phyloP scores from a whole-genome alignment of 2,113 vertebrate genomes.

The Salvelinus namaycush region DNA sequence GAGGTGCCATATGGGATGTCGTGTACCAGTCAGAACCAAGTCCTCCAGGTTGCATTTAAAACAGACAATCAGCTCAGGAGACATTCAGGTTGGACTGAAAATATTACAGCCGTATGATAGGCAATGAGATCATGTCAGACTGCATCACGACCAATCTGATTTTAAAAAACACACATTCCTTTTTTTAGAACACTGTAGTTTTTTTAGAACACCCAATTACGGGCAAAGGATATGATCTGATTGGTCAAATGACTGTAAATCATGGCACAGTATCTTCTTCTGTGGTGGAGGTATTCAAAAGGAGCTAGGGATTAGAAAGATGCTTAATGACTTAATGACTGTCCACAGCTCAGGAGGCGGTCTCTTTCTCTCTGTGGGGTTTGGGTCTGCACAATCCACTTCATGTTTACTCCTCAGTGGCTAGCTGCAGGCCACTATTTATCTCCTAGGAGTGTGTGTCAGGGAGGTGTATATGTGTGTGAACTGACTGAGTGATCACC shows the following conservation, averaged over 20 bases:
- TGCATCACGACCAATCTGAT: not conserved
- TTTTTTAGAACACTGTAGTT: too few species aligned
- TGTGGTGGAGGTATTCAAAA: conserved; percentile 15
- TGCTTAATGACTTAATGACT: conserved; percentile 50
- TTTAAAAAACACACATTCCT: too few species aligned
- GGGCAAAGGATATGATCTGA: too few species aligned
- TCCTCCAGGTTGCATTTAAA: conserved; percentile 10
- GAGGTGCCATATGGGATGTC: too few species aligned
- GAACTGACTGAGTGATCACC: too few species aligned
- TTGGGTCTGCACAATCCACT: conserved; percentile 28
- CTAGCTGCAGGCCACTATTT: conserved; percentile 51
- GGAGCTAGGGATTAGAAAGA: conserved; percentile 34
- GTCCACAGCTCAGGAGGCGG: conserved; percentile 17
- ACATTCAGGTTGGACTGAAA: conserved; percentile 7
- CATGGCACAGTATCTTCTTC: conserved; percentile 2
- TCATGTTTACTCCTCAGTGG: conserved; percentile 43
- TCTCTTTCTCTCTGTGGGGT: conserved; percentile 26
- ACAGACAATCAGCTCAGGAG: conserved; percentile 24
- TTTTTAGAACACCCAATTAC: too few species aligned
- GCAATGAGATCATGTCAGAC: conserved; percentile 9
- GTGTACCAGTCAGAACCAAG: not conserved
- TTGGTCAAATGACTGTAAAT: conserved; percentile 17
- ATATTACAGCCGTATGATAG: not conserved
- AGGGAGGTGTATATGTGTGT: too few species aligned
- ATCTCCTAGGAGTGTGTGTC: conserved; percentile 45